phyloP scores from a whole-genome alignment of 2,888 invertebrate species.

The Anodontia alba region DNA sequence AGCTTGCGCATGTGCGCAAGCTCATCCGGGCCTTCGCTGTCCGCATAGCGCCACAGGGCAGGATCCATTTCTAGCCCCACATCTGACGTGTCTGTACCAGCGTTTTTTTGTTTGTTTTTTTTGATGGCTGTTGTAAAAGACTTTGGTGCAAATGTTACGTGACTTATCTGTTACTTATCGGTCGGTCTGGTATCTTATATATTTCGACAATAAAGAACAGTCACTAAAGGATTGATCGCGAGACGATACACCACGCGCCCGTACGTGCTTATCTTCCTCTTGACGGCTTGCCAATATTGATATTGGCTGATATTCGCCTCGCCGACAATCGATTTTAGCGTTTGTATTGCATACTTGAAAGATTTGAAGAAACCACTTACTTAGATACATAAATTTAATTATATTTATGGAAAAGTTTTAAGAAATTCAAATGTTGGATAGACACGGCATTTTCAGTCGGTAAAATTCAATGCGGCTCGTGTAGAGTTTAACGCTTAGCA shows the following conservation, averaged over 20 bases:
- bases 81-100: no score
- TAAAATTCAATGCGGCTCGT: no score
- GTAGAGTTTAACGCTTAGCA: no score
- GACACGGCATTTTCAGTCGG: no score
- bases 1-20: no score
- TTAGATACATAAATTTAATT: neutral
- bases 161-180: conserved; percentile 1
- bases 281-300: neutral
- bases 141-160: neutral
- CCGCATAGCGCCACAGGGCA: no score
- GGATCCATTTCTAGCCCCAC: no score
- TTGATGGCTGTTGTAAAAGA: no score
- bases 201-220: neutral
- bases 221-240: neutral
- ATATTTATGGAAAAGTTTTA: neutral
- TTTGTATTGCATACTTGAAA: neutral
- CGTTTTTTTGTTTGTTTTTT: no score
- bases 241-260: conserved; percentile 7
- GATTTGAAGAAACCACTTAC: neutral
- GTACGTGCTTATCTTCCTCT: conserved; percentile 6
- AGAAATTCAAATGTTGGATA: no score
- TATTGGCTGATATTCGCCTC: neutral
- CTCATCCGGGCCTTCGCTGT: no score
- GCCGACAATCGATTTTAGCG: neutral
- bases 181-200: neutral